Evolutionary conservation across 2,888 invertebrate genomes (phyloP), one percentile per base, ranked within the genome.

Genomic region (Phyllotreta cruciferae): DNA sequence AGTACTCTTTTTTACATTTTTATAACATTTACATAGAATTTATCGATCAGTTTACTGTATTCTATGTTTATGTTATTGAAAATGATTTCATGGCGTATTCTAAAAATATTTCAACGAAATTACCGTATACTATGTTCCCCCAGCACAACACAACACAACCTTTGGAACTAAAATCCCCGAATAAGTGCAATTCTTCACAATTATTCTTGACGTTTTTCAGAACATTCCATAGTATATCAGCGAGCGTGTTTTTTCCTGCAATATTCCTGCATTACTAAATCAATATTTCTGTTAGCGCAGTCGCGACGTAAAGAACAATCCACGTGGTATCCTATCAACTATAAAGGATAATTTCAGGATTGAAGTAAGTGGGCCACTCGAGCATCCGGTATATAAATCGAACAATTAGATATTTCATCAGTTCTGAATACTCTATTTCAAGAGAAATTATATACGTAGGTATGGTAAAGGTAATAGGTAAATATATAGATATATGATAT

Each of bases 181-280:
- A 50, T 41, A n/a, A 36, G 37, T 44, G 37, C 9, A 9, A 38
- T 44, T 36, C 41, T 52, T 34, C 41, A 44, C 50, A 8, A 41
- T 39, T 65, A 60, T 55, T 53, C 56, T 53, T 38, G 44, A 61
- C 44, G 14, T 57, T 61, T 61, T 47, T 50, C 52, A 36, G 35
- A 47, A 14, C 45, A 47, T 41, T 53, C 35, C 53, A 42, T 54
- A 54, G 36, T 54, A 61, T 64, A 60, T 64, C 61, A 50, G 55
- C 47, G 52, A 39, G 52, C 52, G 56, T 63, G 64, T 64, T 61
- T 50, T 66, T 65, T 67, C 61, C 70, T 70, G 70, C 70, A 70
- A 66, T 68, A 62, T 62, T 66, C 62, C 70, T 70, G 70, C 70
- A 70, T 67, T 65, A 67, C 60, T 56, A 60, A 66, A 70, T 70